Evolutionary conservation across 2,888 invertebrate genomes (phyloP).

Genomic region (Scaptomyza reducta): DNA sequence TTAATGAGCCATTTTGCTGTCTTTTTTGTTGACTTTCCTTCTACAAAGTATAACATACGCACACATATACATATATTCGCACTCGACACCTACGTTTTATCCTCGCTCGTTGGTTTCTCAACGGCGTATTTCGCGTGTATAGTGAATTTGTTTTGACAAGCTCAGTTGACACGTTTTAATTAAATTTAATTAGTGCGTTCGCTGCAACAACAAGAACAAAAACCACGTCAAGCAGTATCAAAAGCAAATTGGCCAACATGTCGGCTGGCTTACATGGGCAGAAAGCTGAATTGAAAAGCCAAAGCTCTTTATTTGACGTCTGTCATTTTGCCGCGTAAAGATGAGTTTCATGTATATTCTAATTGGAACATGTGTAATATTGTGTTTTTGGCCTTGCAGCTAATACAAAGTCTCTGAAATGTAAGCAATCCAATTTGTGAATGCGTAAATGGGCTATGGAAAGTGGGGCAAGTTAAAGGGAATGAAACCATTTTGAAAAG

Average conservation of each 20-base stretch:
- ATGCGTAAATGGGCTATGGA: neutral
- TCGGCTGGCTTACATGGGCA: slow-evolving; percentile 45
- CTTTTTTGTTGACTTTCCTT: slow-evolving; percentile 39
- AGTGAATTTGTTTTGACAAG: slow-evolving; percentile 74
- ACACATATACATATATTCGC: slow-evolving; percentile 5
- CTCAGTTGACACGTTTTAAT: slow-evolving; percentile 77
- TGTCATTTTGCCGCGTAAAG: slow-evolving; percentile 44
- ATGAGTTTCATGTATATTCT: slow-evolving; percentile 25
- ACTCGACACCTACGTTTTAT: slow-evolving; percentile 17
- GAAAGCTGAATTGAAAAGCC: slow-evolving; percentile 29
- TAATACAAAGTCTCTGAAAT: slow-evolving; percentile 9
- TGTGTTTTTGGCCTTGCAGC: slow-evolving; percentile 22
- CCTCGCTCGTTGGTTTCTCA: slow-evolving; percentile 18
- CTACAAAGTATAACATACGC: neutral
- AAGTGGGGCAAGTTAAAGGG: neutral
- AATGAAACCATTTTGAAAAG: too few relatives aligned
- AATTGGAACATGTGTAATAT: slow-evolving; percentile 55
- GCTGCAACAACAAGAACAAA: slow-evolving; percentile 15
- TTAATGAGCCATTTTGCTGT: slow-evolving; percentile 73
- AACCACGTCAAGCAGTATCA: neutral
- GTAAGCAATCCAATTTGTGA: slow-evolving; percentile 12
- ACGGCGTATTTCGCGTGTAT: slow-evolving; percentile 34
- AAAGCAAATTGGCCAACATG: slow-evolving; percentile 51
- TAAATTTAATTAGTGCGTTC: slow-evolving; percentile 75
- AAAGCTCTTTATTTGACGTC: slow-evolving; percentile 28